phyloP scores from a whole-genome alignment of 2,888 invertebrate species.

The Ferrisia virgata region DNA sequence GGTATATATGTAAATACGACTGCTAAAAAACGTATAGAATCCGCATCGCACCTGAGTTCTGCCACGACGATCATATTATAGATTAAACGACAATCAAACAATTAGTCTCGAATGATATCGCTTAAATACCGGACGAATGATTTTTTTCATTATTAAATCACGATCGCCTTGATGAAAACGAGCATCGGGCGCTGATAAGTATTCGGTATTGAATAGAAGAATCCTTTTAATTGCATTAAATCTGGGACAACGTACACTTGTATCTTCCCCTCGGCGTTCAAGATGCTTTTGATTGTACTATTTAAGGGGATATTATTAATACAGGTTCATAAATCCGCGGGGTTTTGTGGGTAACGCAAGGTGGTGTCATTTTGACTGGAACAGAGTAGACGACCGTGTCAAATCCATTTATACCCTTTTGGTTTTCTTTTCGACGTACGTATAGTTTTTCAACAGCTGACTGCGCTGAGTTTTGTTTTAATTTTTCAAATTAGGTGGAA shows the following conservation, averaged over 20 bases:
- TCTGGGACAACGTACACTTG: constrained; percentile 44
- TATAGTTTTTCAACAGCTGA: not conserved
- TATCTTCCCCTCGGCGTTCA: constrained; percentile 33
- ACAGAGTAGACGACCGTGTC: constrained; percentile 24
- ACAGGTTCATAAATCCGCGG: constrained; percentile 44
- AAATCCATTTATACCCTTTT: constrained; percentile 38
- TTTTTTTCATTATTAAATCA: constrained; percentile 10
- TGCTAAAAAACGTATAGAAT: not conserved
- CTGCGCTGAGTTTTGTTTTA: not conserved
- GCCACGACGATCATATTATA: not conserved
- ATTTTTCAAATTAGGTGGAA: not conserved
- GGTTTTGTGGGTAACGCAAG: constrained; percentile 46
- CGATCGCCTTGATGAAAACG: not conserved
- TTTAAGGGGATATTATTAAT: constrained; percentile 37
- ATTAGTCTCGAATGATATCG: constrained; percentile 24
- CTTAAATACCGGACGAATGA: not conserved
- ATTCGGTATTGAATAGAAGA: constrained; percentile 14
- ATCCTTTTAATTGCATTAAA: constrained; percentile 42
- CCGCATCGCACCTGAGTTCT: not conserved
- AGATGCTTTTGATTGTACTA: constrained; percentile 42
- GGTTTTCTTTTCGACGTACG: not conserved
- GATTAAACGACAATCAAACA: constrained; percentile 12
- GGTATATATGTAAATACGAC: not conserved
- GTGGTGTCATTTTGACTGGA: constrained; percentile 41
- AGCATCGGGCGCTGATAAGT: not conserved